Evolutionary conservation across 2,888 invertebrate genomes (phyloP).

Genomic region (Ophonus ardosiacus): DNA sequence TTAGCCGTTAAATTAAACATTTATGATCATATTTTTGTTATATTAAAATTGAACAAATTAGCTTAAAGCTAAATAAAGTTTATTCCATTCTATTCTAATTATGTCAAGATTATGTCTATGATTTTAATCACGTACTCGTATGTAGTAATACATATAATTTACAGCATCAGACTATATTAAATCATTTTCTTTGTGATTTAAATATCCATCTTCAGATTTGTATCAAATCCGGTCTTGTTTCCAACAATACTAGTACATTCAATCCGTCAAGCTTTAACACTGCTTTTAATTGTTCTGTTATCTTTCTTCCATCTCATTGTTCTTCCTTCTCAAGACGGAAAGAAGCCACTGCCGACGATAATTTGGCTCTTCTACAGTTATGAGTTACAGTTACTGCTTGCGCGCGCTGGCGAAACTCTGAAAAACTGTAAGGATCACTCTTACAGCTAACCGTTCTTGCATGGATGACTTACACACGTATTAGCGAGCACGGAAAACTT

Average conservation of each 20-base stretch:
- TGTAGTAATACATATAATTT: too few species aligned
- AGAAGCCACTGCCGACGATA: slow-evolving; percentile 31
- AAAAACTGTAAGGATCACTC: slow-evolving; percentile 33
- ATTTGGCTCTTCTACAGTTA: slow-evolving; percentile 40
- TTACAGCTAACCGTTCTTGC: not conserved
- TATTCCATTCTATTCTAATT: too few species aligned
- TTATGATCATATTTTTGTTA: too few species aligned
- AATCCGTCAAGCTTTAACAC: slow-evolving; percentile 28
- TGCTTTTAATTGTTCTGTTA: slow-evolving; percentile 27
- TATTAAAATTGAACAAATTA: too few species aligned
- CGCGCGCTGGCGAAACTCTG: not conserved
- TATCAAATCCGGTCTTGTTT: slow-evolving; percentile 44
- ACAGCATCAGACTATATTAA: not conserved
- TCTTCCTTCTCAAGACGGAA: slow-evolving; percentile 18
- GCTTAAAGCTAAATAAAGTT: too few species aligned
- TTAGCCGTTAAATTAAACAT: too few species aligned
- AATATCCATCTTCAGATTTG: not conserved
- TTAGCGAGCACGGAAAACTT: slow-evolving; percentile 8
- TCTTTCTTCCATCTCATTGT: slow-evolving; percentile 22
- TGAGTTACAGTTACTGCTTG: slow-evolving; percentile 11
- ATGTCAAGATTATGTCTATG: too few species aligned
- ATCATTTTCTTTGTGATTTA: not conserved
- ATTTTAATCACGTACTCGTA: too few species aligned
- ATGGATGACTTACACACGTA: slow-evolving; percentile 2
- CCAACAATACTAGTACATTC: slow-evolving; percentile 42